Base-by-base conservation (phyloP, 2,888 invertebrate genomes). In the Cryptus viduatorius region DNA sequence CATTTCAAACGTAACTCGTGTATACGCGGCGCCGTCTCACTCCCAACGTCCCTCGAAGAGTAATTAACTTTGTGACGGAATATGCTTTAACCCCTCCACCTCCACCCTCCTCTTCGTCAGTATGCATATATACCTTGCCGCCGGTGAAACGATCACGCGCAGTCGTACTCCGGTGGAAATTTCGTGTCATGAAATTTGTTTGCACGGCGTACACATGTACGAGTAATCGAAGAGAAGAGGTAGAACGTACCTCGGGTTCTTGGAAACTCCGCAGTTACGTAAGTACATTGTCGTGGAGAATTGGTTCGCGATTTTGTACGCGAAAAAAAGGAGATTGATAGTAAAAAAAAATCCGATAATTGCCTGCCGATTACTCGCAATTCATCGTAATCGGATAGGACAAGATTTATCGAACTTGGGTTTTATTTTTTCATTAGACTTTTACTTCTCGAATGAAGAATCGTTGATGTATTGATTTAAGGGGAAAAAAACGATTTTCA, bases 1-100 rank as follows among this genome's bases (percentile, higher is more conserved):
- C 64, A 83, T 75, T 69, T 75, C 69, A 65, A 76, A 48, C 68
- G 19, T 44, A 65, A 10, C 65, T 72, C 44, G 14, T 12, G 19
- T 29, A n/a, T 8, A 37, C 46, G 29, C 10, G 48, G n/a, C 44
- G 1, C 14, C 48, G 48, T 75, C 42, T 12, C 67, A n/a, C 76
- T 14, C 42, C 53, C 48, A 10, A 42, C 24, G 42, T 37, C 64
- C 31, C 53, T 48, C 56, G 50, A 79, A 76, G 61, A 71, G 48
- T 83, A 83, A 83, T 79, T 79, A 83, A 83, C 83, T 83, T 79
- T 79, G 59, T 16, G 69, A 76, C 61, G 71, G 71, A 79, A 83
- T 79, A 79, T 50, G 42, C 24, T 14, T 37, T 7, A 37, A 5
- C 37, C 37, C 4, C 37, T 7, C 37, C 37, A 0, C 1, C 37